These are phyloP conservation scores for Drosophila pandora DNA, from an alignment of 1,140 invertebrate genomes.

Conservation along the genomic window DNA sequence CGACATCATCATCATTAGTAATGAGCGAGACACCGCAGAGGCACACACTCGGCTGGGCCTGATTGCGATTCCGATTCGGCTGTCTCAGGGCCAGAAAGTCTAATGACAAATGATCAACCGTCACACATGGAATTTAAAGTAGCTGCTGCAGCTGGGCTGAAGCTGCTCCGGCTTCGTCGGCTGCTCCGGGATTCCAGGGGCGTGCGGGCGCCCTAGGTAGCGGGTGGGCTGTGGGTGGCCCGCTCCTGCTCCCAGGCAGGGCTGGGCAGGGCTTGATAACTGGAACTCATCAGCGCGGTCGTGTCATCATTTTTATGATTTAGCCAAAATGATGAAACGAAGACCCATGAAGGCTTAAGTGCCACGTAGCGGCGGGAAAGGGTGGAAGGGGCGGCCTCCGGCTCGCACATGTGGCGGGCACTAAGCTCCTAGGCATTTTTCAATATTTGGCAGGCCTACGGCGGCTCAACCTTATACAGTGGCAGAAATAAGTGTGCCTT, in stretches of 20 bases:
- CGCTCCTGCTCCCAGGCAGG: no score
- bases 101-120: conserved; percentile 80
- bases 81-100: conserved; percentile 51
- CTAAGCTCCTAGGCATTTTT: conserved; percentile 73
- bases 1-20: conserved; percentile 73
- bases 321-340: conserved; percentile 70
- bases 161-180: neutral
- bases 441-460: conserved; percentile 69
- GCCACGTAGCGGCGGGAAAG: conserved; percentile 10
- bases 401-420: conserved; percentile 55
- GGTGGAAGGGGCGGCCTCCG: neutral
- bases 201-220: neutral
- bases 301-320: conserved; percentile 79
- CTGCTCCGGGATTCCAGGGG: conserved; percentile 1
- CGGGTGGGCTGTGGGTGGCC: no score
- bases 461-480: neutral
- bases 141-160: conserved; percentile 68
- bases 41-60: neutral
- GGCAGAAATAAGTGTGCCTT: neutral
- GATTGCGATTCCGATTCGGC: conserved; percentile 5
- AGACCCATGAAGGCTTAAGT: conserved; percentile 68
- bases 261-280: conserved; percentile 51
- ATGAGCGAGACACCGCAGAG: conserved; percentile 44
- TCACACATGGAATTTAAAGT: conserved; percentile 82
- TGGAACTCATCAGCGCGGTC: conserved; percentile 72